Base-by-base conservation (phyloP, 2,113 vertebrate genomes). In the Ivindomyrus marchei region DNA sequence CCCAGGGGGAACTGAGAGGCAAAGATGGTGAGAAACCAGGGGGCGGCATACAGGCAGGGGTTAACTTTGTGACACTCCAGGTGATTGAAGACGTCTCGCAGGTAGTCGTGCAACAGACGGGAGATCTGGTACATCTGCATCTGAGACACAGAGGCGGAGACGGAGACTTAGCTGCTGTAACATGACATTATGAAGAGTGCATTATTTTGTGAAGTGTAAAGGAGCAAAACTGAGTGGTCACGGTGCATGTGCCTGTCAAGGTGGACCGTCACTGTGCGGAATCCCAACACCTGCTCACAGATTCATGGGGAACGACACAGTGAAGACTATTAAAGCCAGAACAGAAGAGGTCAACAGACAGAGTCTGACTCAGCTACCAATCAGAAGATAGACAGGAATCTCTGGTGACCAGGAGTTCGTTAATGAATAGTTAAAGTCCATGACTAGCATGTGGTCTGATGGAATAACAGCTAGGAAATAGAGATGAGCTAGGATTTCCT, bases 101-200 rank as follows among this genome's bases (percentile, higher is more conserved):
- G 97, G 92, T 99, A 99, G 94, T 99, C 98, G 89, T 99, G 98
- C n/a, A 99, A 95, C 89, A 99, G 97, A 88, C 98, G 96, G 90
- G 98, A 99, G 89, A 99, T 96, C 95, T 99, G 98, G 95, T 99
- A 99, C 98, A 99, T 99, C 92, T 99, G 98, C 94, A 93, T 92
- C 90, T 80, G 90, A 31, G 10, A 70, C n/a, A 31, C 19, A 56
- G 87, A 27, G 24, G 85, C 24, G 21, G 56, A 27, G 36, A 53
- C 8, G 0, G 11, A 9, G 11, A 10, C 19, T 83, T 11, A 70
- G n/a, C 62, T 10, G 62, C 62, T 3, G n/a, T 31, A 13, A 70
- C n/a, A 10, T 70, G 62, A 70, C n/a, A 13, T 66, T 3, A 27
- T 1, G 62, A 31, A 31, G n/a, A 13, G n/a, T 27, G n/a, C 8